A percentile compares a stretch with the other conserved stretches of the same genome.
Conservation (phyloP, 2,797 vertebrate genomes). For the Microctenopoma stevenorrisi region DNA sequence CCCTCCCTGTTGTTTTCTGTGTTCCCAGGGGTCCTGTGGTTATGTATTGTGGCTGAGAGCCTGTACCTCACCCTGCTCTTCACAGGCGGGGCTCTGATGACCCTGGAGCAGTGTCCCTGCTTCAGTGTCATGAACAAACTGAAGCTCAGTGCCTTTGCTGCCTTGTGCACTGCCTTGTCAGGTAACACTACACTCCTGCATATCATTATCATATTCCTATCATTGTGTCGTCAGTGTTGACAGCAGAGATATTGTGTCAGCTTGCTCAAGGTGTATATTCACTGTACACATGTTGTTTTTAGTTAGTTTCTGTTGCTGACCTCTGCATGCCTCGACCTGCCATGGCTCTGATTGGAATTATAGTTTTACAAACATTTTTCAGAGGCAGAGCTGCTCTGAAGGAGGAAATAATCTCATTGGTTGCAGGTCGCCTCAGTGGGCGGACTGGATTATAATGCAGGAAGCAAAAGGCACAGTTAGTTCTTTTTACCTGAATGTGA, state of each 20-base stretch:
- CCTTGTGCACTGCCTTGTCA: conserved; percentile 90
- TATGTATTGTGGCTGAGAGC: conserved; percentile 88
- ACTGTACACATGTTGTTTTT: neutral
- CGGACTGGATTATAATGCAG: no score
- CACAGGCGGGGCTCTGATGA: conserved; percentile 85
- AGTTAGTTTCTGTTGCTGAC: neutral
- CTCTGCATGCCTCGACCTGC: neutral
- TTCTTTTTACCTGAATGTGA: no score
- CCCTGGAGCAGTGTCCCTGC: conserved; percentile 83
- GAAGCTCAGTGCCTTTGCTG: conserved; percentile 91
- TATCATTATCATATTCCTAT: no score
- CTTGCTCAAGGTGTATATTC: neutral
- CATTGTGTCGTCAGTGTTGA: no score
- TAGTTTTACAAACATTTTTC: neutral
- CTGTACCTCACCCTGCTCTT: conserved; percentile 87
- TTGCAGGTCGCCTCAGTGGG: neutral
- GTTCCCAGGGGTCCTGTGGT: conserved; percentile 87
- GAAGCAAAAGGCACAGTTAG: no score
- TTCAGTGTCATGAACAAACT: conserved; percentile 87
- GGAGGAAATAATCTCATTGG: conserved; percentile 7
- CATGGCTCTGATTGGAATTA: neutral
- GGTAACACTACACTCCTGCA: conserved; percentile 73
- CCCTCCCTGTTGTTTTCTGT: conserved; percentile 16
- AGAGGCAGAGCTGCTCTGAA: neutral
- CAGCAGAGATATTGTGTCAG: no score